A percentile compares a stretch with the other conserved stretches of the same genome.
Evolutionary conservation across 2,888 invertebrate species (phyloP).

Genomic region (Drosophila nr. perissopoda): DNA sequence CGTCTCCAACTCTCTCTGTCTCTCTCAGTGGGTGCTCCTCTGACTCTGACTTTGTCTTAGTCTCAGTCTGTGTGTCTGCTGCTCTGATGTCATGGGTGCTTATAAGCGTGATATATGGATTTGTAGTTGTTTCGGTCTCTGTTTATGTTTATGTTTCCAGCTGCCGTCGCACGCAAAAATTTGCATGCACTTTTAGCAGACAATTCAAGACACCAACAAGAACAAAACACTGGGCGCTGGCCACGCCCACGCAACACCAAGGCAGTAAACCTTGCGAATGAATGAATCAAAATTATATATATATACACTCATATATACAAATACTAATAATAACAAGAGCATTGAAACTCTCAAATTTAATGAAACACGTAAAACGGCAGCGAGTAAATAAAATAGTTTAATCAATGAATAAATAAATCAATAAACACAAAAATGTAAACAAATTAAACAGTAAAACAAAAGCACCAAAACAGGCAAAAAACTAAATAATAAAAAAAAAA

Average conservation of each 20-base stretch:
- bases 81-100: conserved; percentile 62
- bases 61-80: conserved; percentile 14
- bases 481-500: conserved; percentile 19
- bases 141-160: conserved; percentile 24
- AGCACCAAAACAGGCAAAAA: conserved; percentile 19
- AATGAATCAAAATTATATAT: conserved; percentile 50
- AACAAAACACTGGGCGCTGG: conserved; percentile 32
- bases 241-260: conserved; percentile 47
- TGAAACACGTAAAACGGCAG: conserved; percentile 42
- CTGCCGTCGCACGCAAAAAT: conserved; percentile 60
- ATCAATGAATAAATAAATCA: conserved; percentile 76
- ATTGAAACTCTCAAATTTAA: conserved; percentile 30
- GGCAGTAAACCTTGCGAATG: conserved; percentile 54
- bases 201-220: conserved; percentile 11
- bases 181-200: conserved; percentile 63
- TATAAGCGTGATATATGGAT: conserved; percentile 61
- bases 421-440: conserved; percentile 64
- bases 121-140: conserved; percentile 8
- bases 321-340: conserved; percentile 27
- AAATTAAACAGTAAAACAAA: conserved; percentile 66
- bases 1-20: neutral
- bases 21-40: conserved; percentile 3
- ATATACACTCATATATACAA: conserved; percentile 3
- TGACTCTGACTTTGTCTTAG: conserved; percentile 6
- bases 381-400: conserved; percentile 70